Evolutionary conservation across 2,113 vertebrate species (phyloP).

Genomic region (Cephalopholis sonnerati): DNA sequence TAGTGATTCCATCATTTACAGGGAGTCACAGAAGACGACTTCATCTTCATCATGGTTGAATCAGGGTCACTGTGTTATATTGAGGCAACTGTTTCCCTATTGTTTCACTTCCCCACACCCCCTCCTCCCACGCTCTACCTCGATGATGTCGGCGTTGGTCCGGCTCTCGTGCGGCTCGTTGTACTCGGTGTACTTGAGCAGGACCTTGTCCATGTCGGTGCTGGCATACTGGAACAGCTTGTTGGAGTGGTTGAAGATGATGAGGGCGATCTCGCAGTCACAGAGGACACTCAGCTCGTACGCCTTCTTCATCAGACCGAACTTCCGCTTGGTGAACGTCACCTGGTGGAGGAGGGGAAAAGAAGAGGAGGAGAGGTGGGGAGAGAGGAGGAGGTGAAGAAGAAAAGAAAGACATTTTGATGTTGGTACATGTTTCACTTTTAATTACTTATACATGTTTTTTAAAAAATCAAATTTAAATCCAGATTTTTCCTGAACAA

Average conservation of each 20-base stretch:
- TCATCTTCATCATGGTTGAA: neutral
- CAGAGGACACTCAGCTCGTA: slow-evolving; percentile 95
- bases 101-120: neutral
- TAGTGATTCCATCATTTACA: neutral
- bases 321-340: slow-evolving; percentile 94
- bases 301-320: slow-evolving; percentile 96
- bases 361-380: too few relatives aligned
- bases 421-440: neutral
- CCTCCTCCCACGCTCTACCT: slow-evolving; percentile 69
- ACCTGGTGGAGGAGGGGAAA: slow-evolving; percentile 77
- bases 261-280: slow-evolving; percentile 95
- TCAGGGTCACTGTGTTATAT: neutral
- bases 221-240: slow-evolving; percentile 83
- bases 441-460: neutral
- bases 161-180: slow-evolving; percentile 83
- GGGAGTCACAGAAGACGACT: neutral
- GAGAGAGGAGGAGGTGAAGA: too few relatives aligned
- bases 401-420: neutral
- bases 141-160: slow-evolving; percentile 82
- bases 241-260: slow-evolving; percentile 89
- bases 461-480: neutral
- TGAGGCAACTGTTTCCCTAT: neutral
- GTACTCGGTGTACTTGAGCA: slow-evolving; percentile 83
- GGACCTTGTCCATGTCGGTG: slow-evolving; percentile 83
- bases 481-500: neutral